These are phyloP conservation scores for Pteronotus mesoamericanus DNA, from an alignment of 2,797 vertebrate genomes.

Conservation along the genomic window DNA sequence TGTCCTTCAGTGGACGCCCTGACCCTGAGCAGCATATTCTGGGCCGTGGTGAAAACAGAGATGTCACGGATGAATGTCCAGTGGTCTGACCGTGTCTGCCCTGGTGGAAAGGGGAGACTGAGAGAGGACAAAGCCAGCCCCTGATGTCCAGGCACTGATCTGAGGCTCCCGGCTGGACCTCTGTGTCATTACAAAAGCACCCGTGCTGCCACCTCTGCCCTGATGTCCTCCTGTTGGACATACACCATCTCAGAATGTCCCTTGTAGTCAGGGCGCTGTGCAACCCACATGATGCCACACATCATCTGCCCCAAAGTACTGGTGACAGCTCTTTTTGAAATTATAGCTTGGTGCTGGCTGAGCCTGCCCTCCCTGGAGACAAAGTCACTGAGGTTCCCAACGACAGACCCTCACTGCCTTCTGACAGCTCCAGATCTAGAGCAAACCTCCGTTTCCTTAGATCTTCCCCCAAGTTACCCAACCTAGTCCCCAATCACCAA, in stretches of 20 bases:
- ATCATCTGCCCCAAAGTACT: background rate
- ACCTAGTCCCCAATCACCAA: background rate
- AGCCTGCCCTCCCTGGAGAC: background rate
- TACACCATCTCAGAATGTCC: background rate
- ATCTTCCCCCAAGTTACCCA: background rate
- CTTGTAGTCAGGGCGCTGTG: background rate
- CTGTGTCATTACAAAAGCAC: too few species aligned
- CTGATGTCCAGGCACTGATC: too few species aligned
- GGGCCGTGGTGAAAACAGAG: background rate
- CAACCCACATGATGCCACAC: background rate
- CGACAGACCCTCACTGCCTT: background rate
- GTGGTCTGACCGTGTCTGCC: too few species aligned
- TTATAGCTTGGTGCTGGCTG: background rate
- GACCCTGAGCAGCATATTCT: background rate
- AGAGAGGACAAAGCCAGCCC: too few species aligned
- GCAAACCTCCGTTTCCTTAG: background rate
- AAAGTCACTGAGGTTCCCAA: background rate
- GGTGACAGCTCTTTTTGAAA: background rate
- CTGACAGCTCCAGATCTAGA: background rate
- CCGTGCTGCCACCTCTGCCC: background rate
- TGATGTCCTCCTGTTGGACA: background rate
- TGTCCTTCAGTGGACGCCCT: background rate
- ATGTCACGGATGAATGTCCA: too few species aligned
- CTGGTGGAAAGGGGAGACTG: too few species aligned
- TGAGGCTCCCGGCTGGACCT: too few species aligned